A percentile compares a stretch with the other conserved stretches of the same genome.
These are phyloP conservation scores for Ligdia adustata DNA, from an alignment of 2,888 invertebrate genomes.

Conservation along the genomic window DNA sequence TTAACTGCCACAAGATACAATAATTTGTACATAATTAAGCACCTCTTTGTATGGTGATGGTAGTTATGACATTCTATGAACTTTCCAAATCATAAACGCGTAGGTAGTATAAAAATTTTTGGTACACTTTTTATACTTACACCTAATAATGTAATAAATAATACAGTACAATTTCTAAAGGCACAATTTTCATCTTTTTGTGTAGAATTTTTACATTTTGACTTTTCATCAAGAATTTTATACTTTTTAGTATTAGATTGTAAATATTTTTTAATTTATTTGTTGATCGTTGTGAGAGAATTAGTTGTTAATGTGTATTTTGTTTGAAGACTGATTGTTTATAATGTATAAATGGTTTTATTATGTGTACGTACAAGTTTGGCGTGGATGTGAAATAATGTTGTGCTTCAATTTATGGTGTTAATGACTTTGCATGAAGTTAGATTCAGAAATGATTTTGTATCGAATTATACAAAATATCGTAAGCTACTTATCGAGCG, in stretches of 20 bases:
- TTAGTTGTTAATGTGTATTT: constrained; percentile 64
- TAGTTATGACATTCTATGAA: constrained; percentile 10
- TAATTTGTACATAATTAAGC: constrained; percentile 3
- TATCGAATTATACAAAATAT: no score
- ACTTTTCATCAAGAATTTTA: constrained; percentile 33
- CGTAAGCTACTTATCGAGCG: no score
- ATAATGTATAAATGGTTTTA: constrained; percentile 24
- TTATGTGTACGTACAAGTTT: constrained; percentile 7
- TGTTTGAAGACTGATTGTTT: constrained; percentile 82
- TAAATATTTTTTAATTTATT: constrained; percentile 60
- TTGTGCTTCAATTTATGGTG: background rate
- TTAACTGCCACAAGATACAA: constrained; percentile 18
- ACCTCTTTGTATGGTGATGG: constrained; percentile 7
- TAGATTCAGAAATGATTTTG: no score
- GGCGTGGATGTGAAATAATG: constrained; percentile 9
- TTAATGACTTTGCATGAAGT: no score
- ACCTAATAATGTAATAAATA: constrained; percentile 19
- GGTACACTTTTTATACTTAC: background rate
- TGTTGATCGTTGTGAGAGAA: constrained; percentile 53
- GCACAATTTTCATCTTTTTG: constrained; percentile 49
- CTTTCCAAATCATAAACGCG: background rate
- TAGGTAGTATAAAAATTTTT: constrained; percentile 3
- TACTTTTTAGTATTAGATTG: constrained; percentile 35
- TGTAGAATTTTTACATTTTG: constrained; percentile 27
- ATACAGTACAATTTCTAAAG: constrained; percentile 54